A percentile compares a stretch with the other conserved stretches of the same genome.
These are phyloP conservation scores for Aphidius colemani DNA, from an alignment of 2,888 invertebrate genomes.

Conservation along the genomic window DNA sequence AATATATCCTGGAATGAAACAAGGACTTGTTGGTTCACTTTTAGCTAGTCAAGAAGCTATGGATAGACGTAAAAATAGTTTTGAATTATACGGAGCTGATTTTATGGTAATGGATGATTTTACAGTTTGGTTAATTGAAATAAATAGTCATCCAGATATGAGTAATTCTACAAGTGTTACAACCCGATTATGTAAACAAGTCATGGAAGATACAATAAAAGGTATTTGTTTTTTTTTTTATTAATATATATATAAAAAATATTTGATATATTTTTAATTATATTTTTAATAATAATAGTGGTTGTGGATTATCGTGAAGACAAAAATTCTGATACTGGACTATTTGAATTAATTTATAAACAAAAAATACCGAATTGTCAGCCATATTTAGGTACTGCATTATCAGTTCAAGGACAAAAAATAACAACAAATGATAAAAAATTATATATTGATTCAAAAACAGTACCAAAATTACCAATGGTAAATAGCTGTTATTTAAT, in stretches of 20 bases:
- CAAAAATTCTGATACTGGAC: conserved; percentile 77
- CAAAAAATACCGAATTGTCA: conserved; percentile 79
- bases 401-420: conserved; percentile 72
- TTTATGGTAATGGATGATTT: conserved; percentile 90
- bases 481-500: conserved; percentile 35
- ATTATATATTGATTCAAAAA: conserved; percentile 58
- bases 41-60: conserved; percentile 85
- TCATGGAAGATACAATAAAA: conserved; percentile 89
- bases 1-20: conserved; percentile 88
- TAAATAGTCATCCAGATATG: conserved; percentile 92
- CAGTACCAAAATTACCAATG: conserved; percentile 46
- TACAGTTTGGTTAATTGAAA: conserved; percentile 91
- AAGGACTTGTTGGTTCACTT: conserved; percentile 77
- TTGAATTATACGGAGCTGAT: conserved; percentile 93
- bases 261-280: conserved; percentile 10
- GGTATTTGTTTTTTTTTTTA: conserved; percentile 63
- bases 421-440: conserved; percentile 61
- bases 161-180: conserved; percentile 90
- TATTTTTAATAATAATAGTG: conserved; percentile 64
- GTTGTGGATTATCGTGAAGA: conserved; percentile 76
- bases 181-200: conserved; percentile 81
- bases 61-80: conserved; percentile 82
- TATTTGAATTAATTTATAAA: conserved; percentile 79
- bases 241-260: conserved; percentile 9
- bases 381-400: conserved; percentile 77